A percentile compares a stretch with the other conserved stretches of the same genome.
Conservation (phyloP, 1,140 invertebrate genomes). For the Panonychus citri region DNA sequence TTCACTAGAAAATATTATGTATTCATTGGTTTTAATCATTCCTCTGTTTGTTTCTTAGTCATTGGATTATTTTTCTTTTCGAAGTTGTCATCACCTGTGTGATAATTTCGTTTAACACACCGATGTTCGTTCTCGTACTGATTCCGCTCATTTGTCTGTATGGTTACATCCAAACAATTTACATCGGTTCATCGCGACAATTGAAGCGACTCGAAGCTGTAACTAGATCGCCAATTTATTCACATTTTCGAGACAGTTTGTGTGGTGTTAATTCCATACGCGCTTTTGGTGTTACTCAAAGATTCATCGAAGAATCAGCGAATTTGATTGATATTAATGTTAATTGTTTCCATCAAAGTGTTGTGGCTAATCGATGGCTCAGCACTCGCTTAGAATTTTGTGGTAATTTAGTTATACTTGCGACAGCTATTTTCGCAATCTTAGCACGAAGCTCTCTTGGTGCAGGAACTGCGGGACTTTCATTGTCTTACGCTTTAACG, state of each 20-base stretch:
- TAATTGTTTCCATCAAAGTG: constrained; percentile 59
- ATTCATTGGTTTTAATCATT: too few relatives aligned
- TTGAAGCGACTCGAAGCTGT: constrained; percentile 31
- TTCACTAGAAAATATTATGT: too few relatives aligned
- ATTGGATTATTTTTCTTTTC: constrained; percentile 21
- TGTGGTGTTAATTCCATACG: constrained; percentile 30
- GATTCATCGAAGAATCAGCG: constrained; percentile 45
- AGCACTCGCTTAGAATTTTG: constrained; percentile 73
- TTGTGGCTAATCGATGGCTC: constrained; percentile 70
- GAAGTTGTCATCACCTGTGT: constrained; percentile 62
- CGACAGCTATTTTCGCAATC: constrained; percentile 48
- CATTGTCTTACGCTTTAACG: constrained; percentile 65
- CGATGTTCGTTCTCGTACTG: constrained; percentile 54
- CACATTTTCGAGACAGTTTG: constrained; percentile 32
- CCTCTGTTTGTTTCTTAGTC: too few relatives aligned
- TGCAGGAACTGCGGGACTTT: constrained; percentile 59
- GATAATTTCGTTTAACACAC: constrained; percentile 33
- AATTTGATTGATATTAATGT: constrained; percentile 63
- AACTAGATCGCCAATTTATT: constrained; percentile 30
- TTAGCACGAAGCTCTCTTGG: constrained; percentile 38
- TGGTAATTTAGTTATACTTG: constrained; percentile 56
- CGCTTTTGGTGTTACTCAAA: constrained; percentile 26
- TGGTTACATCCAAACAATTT: constrained; percentile 6
- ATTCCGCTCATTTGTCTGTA: constrained; percentile 63
- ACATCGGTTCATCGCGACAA: constrained; percentile 26